Evolutionary conservation across 2,113 vertebrate species (phyloP), one percentile per base, ranked within the genome.

Genomic region (Alligator mississippiensis): DNA sequence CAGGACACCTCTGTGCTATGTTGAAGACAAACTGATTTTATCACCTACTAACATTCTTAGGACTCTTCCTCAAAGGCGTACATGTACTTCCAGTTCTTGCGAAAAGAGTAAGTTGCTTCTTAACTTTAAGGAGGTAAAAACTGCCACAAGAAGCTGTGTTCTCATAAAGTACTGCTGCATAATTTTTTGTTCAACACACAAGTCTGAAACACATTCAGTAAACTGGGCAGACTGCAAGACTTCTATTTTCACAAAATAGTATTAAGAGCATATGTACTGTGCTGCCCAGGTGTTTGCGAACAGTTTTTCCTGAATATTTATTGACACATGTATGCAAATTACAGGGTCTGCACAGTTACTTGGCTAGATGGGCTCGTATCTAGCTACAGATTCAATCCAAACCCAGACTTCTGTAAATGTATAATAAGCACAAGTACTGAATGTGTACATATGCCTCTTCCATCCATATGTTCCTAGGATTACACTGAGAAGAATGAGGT

Each of bases 111-210:
- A 95, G 5, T 4, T 74, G 1, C 34, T 91, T 93, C 82, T 95
- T 58, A 75, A 5, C 93, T 94, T 88, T 64, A 84, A 77, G 75
- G 64, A 81, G 16, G 70, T 19, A 77, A 92, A 94, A 72, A 11
- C 25, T 63, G 86, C 8, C 80, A 63, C 21, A 81, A 54, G 38
- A 85, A 0, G 1, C 74, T 85, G 24, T 58, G 47, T 47, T 8
- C 47, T 47, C 47, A 47, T 47, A 77, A 90, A 93, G 87, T 74
- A 60, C 47, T 38, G 28, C 0, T 76, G 60, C 0, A 17, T 59
- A 63, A 34, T 64, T 85, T 87, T 90, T 59, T 83, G 54, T 81
- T 38, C 84, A 76, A 85, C 30, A 80, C 28, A 84, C 68, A 93
- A 75, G 81, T 19, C 2, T 86, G 47, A 90, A 92, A 15, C 4